These are phyloP conservation scores for Brachypterus glaber DNA, from an alignment of 2,888 invertebrate genomes.

Conservation along the genomic window DNA sequence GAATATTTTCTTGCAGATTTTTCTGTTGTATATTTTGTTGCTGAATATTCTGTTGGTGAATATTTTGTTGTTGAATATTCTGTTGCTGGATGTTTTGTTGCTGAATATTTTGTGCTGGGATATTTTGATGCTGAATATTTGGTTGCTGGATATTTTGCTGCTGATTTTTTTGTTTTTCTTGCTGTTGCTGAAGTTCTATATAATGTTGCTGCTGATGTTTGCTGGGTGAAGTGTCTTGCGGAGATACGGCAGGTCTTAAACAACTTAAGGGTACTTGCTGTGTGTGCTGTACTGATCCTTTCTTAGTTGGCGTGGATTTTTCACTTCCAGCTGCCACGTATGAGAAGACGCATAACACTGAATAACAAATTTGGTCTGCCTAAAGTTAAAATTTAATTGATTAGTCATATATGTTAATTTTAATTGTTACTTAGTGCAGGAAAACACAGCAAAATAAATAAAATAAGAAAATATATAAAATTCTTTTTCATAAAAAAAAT, in stretches of 20 bases:
- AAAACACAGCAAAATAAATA: constrained; percentile 5
- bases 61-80: too few species aligned
- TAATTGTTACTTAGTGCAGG: background rate
- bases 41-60: too few species aligned
- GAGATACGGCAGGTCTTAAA: constrained; percentile 15
- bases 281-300: constrained; percentile 13
- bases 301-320: constrained; percentile 39
- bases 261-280: constrained; percentile 15
- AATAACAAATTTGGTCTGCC: constrained; percentile 99
- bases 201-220: background rate
- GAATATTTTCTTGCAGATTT: too few species aligned
- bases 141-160: constrained; percentile 21
- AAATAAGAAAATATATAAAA: too few species aligned
- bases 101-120: too few species aligned
- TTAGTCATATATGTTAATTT: constrained; percentile 12
- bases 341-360: constrained; percentile 97
- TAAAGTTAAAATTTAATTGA: constrained; percentile 35
- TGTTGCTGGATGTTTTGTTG: too few species aligned
- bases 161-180: constrained; percentile 8
- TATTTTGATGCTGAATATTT: constrained; percentile 21
- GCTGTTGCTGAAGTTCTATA: too few species aligned
- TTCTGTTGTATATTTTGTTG: too few species aligned
- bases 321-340: constrained; percentile 92
- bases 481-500: too few species aligned
- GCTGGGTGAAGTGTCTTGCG: constrained; percentile 12